phyloP scores from a whole-genome alignment of 2,113 vertebrate species.

The Campylorhamphus procurvoides region DNA sequence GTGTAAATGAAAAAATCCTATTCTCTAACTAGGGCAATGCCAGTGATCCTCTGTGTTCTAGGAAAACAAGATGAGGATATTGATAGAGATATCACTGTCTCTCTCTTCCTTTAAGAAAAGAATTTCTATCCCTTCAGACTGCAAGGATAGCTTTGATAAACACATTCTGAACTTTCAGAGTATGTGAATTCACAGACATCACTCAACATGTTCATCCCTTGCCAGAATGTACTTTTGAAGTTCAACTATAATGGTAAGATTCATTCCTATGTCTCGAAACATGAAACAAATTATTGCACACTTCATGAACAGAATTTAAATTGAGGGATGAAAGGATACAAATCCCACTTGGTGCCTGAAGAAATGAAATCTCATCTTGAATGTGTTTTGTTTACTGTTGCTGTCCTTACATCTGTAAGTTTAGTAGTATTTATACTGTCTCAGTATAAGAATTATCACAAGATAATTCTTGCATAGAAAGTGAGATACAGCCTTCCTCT shows the following conservation, averaged over 20 bases:
- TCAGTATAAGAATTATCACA: neutral
- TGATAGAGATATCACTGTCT: neutral
- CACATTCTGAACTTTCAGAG: neutral
- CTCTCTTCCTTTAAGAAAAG: neutral
- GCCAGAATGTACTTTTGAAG: neutral
- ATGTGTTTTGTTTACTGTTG: neutral
- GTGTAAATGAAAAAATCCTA: neutral
- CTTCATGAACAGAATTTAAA: neutral
- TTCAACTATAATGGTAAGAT: neutral
- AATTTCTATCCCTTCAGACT: neutral
- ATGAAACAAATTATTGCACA: neutral
- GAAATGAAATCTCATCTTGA: neutral
- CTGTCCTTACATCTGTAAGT: neutral
- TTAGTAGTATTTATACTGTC: neutral
- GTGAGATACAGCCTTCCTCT: neutral
- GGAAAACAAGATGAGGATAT: neutral
- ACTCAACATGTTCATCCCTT: neutral
- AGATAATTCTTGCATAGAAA: neutral
- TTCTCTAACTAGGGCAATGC: neutral
- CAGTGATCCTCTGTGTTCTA: neutral
- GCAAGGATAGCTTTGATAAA: neutral
- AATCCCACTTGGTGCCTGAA: neutral
- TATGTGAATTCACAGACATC: neutral
- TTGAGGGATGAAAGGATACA: neutral
- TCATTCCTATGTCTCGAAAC: neutral